Conservation (phyloP, 2,113 vertebrate species). For the Nothobranchius kuhntae region DNA sequence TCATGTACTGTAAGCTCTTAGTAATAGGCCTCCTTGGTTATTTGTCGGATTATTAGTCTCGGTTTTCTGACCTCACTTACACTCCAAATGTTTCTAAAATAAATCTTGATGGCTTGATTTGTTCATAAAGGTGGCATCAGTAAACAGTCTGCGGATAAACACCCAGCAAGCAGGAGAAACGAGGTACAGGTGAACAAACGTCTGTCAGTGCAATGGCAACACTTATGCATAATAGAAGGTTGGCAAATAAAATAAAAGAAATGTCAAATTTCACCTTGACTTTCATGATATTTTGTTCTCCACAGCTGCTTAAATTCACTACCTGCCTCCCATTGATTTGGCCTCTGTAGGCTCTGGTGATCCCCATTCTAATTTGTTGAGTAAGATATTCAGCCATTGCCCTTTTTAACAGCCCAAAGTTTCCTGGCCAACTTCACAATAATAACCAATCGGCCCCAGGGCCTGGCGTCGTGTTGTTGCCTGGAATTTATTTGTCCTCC, state of each 20-base stretch:
- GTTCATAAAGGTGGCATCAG: slow-evolving; percentile 3
- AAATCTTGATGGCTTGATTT: slow-evolving; percentile 11
- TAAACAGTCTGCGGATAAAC: slow-evolving; percentile 1
- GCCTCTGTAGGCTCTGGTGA: slow-evolving; percentile 42
- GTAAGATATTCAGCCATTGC: slow-evolving; percentile 73
- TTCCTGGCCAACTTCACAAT: slow-evolving; percentile 72
- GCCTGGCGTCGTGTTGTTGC: slow-evolving; percentile 71
- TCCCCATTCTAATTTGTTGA: slow-evolving; percentile 63
- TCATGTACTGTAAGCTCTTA: neutral
- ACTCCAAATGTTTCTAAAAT: slow-evolving; percentile 17
- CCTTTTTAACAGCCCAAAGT: slow-evolving; percentile 75
- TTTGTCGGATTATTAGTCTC: slow-evolving; percentile 8
- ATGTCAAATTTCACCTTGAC: slow-evolving; percentile 34
- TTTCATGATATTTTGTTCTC: slow-evolving; percentile 27
- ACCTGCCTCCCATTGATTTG: slow-evolving; percentile 58
- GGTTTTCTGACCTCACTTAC: slow-evolving; percentile 4
- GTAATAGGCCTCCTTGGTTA: neutral
- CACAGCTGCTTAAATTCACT: slow-evolving; percentile 47
- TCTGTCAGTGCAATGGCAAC: slow-evolving; percentile 29
- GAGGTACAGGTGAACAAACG: slow-evolving; percentile 36
- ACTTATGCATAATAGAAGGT: slow-evolving; percentile 15
- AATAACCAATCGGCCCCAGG: slow-evolving; percentile 74
- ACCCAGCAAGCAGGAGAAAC: neutral
- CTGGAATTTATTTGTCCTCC: slow-evolving; percentile 79
- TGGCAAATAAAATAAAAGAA: slow-evolving; percentile 34